phyloP scores from a whole-genome alignment of 35 echinoderm and acorn worm species.

The Heliocidaris tuberculata region DNA sequence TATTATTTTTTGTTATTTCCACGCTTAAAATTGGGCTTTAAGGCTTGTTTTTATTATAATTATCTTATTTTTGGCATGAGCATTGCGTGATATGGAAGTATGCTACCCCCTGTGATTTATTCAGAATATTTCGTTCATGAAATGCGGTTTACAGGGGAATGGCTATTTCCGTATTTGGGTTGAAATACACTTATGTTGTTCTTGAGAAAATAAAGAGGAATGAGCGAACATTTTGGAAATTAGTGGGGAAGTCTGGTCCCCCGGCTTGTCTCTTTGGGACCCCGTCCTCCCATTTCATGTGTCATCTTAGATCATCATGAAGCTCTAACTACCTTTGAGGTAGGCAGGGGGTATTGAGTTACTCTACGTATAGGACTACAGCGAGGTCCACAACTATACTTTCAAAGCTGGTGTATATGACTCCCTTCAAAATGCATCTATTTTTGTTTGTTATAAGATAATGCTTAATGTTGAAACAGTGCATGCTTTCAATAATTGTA shows the following conservation, averaged over 20 bases:
- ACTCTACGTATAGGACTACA: background rate
- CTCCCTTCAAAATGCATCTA: too few species aligned
- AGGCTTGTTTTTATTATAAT: too few species aligned
- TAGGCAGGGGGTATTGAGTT: background rate
- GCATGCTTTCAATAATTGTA: too few species aligned
- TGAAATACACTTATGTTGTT: constrained; percentile 9
- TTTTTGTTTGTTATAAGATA: too few species aligned
- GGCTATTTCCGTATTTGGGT: constrained; percentile 28
- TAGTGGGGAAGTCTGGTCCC: background rate
- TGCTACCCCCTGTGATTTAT: background rate
- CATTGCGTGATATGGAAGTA: background rate
- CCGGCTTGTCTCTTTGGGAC: background rate
- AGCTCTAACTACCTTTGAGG: background rate
- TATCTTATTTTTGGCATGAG: background rate
- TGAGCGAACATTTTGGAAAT: constrained; percentile 41
- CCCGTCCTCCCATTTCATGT: background rate
- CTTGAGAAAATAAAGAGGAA: background rate
- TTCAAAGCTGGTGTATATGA: too few species aligned
- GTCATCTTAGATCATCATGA: background rate
- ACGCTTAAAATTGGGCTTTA: background rate
- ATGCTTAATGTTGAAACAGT: too few species aligned
- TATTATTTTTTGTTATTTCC: background rate
- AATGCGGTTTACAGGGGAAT: background rate
- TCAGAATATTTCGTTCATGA: background rate
- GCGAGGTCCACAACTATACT: background rate